Base-by-base conservation (phyloP, 2,113 vertebrate species). In the Gasterosteus nipponicus region DNA sequence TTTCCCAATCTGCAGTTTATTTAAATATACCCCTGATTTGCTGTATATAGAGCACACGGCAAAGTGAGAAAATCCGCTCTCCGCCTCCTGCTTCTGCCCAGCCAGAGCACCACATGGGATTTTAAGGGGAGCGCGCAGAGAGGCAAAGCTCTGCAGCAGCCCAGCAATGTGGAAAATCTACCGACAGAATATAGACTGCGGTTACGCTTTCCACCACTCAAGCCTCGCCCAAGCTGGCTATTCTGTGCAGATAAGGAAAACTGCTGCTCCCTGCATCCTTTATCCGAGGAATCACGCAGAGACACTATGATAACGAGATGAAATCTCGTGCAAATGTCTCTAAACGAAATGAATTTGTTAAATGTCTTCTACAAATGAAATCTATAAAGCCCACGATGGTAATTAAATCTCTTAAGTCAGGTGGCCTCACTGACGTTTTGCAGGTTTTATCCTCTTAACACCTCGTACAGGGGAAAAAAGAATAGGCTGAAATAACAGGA, bases 391-490 rank as follows among this genome's bases (percentile, higher is more conserved):
- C 35, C 4, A 31, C 16, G 58, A 41, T 57, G 42, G 41, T 64
- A 73, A 65, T 77, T 66, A 66, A 75, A 83, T 38, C 7, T 58
- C 41, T 38, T 38, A 38, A 65, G 26, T 66, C 57, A 69, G 62
- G 72, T 54, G 59, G 54, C 57, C 67, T 74, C 16, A 18, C 22
- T 58, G 59, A 35, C 2, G 41, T 70, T 66, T 47, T 72, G 31
- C 15, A 2, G 7, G 1, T 15, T 63, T 56, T 85, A 83, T 83
- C 74, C 59, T 81, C 59, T 75, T 81, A 74, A 86, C 76, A 81
- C 81, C 76, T 82, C 61, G 8, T 57, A 14, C 60, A 76, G 84
- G 79, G 79, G 85, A 82, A 87, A 86, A 64, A 64, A 83, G 89
- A 86, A 83, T 67, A 42, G 54, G 77, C 42, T 75, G 56, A 75